These are phyloP conservation scores for Matsumurasca onukii DNA, from an alignment of 1,140 invertebrate species.

Conservation along the genomic window DNA sequence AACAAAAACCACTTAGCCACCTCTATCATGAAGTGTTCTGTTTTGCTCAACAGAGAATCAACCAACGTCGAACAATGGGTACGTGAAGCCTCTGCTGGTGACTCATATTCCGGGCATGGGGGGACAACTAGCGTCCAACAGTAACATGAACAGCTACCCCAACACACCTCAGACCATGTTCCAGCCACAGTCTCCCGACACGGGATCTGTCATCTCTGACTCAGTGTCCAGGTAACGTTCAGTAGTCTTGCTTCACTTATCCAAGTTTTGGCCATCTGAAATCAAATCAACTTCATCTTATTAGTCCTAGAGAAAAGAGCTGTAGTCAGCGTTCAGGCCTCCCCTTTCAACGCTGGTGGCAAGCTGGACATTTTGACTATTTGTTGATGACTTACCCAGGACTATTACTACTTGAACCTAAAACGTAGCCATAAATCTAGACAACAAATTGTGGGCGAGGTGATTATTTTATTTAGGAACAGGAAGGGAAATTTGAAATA, in stretches of 20 bases:
- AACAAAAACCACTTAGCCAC: no score
- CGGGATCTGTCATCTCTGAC: conserved; percentile 38
- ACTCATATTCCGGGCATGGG: conserved; percentile 78
- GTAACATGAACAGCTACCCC: conserved; percentile 48
- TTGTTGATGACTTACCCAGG: neutral
- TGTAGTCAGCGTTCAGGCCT: neutral
- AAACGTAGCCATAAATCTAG: no score
- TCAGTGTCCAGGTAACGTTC: conserved; percentile 42
- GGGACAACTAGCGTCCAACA: conserved; percentile 43
- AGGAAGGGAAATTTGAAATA: no score
- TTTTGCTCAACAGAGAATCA: conserved; percentile 73
- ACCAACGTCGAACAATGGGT: conserved; percentile 73
- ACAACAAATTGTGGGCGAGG: no score
- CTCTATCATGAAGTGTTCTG: no score
- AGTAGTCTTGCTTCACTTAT: neutral
- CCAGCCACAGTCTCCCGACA: conserved; percentile 55
- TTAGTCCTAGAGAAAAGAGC: neutral
- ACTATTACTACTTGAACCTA: neutral
- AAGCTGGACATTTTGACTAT: neutral
- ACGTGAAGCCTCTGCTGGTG: conserved; percentile 81
- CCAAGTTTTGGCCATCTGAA: neutral
- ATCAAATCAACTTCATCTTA: neutral
- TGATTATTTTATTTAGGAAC: no score
- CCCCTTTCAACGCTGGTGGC: neutral
- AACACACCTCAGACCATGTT: conserved; percentile 50